Conservation (phyloP, 2,797 vertebrate genomes). For the Nothura maculosa region DNA sequence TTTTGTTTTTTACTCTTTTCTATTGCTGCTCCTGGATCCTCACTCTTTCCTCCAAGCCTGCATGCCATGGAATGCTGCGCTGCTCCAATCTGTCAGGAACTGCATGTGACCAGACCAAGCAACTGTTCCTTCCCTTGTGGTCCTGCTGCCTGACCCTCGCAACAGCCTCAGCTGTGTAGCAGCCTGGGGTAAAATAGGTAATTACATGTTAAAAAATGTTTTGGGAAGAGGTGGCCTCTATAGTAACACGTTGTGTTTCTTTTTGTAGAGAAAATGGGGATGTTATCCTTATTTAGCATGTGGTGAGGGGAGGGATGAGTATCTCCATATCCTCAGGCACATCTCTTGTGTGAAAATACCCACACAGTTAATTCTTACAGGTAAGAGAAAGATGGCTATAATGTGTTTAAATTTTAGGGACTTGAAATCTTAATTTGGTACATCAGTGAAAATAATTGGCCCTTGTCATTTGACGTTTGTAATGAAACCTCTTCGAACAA, state of each 20-base stretch:
- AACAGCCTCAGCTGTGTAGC: too few relatives aligned
- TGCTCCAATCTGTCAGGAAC: too few relatives aligned
- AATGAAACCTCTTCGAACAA: not conserved
- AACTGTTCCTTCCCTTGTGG: too few relatives aligned
- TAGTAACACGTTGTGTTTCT: not conserved
- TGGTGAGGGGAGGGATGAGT: not conserved
- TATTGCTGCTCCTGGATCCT: too few relatives aligned
- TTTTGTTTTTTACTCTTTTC: too few relatives aligned
- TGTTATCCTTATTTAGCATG: not conserved
- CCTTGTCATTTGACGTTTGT: not conserved
- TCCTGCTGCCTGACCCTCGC: too few relatives aligned
- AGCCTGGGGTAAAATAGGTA: not conserved
- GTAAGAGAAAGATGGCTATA: not conserved
- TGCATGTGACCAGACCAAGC: too few relatives aligned
- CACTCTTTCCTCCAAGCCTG: too few relatives aligned
- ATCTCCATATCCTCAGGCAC: not conserved
- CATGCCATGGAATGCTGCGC: too few relatives aligned
- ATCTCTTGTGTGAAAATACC: too few relatives aligned
- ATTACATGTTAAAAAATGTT: not conserved
- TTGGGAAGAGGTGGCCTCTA: not conserved
- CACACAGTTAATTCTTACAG: not conserved
- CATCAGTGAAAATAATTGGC: not conserved
- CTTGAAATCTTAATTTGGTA: not conserved
- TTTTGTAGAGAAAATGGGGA: not conserved
- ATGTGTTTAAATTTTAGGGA: not conserved